phyloP scores from a whole-genome alignment of 2,888 invertebrate species.

The Euclidia mi region DNA sequence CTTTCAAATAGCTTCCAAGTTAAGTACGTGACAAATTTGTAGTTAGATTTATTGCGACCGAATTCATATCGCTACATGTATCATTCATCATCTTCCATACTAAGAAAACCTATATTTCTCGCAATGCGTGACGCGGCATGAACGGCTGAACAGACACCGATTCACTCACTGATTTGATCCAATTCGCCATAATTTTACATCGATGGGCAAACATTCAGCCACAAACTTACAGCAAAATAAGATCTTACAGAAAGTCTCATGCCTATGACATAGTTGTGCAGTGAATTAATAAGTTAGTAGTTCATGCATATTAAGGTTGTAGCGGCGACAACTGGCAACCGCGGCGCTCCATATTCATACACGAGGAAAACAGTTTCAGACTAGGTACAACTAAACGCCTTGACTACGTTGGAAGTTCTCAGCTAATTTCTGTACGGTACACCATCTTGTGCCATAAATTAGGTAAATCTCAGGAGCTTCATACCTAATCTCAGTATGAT shows the following conservation, averaged over 20 bases:
- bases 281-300: constrained; percentile 78
- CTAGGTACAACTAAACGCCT: constrained; percentile 38
- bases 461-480: too few species aligned
- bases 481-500: too few species aligned
- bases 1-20: too few species aligned
- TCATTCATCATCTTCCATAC: too few species aligned
- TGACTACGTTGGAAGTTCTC: constrained; percentile 22
- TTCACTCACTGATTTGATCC: too few species aligned
- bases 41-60: too few species aligned
- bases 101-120: too few species aligned
- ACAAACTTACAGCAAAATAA: neutral
- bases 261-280: constrained; percentile 65
- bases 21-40: too few species aligned
- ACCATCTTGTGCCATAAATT: neutral
- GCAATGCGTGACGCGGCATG: too few species aligned
- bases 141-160: too few species aligned
- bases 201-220: neutral
- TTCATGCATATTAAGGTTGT: constrained; percentile 78
- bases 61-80: too few species aligned
- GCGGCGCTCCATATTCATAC: constrained; percentile 76
- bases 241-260: constrained; percentile 34
- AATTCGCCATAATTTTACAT: too few species aligned
- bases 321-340: constrained; percentile 68
- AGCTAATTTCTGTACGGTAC: constrained; percentile 5
- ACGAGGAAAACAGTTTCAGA: constrained; percentile 40